A percentile compares a stretch with the other conserved stretches of the same genome.
phyloP scores from a whole-genome alignment of 2,113 vertebrate genomes.

The Festucalex cinctus region DNA sequence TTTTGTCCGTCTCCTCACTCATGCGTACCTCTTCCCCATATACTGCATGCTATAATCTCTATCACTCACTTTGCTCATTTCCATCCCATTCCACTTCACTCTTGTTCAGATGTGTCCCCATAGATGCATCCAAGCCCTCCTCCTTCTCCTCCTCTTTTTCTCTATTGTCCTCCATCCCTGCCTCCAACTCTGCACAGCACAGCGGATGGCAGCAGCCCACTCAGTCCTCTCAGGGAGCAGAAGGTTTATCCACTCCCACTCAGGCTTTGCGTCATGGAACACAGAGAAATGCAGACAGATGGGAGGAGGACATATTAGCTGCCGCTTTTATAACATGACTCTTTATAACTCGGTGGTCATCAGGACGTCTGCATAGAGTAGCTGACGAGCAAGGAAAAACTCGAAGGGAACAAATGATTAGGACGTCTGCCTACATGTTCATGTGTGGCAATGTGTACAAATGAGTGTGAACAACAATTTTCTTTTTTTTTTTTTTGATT shows the following conservation, averaged over 20 bases:
- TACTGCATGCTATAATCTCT: background rate
- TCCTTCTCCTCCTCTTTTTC: constrained; percentile 12
- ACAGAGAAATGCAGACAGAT: constrained; percentile 61
- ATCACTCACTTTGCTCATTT: constrained; percentile 4
- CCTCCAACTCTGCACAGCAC: constrained; percentile 54
- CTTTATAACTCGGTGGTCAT: constrained; percentile 56
- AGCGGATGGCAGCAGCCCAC: constrained; percentile 68
- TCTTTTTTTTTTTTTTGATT: too few species aligned
- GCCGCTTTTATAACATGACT: constrained; percentile 71
- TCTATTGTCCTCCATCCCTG: constrained; percentile 42
- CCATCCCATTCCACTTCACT: constrained; percentile 13
- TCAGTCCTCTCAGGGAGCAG: constrained; percentile 73
- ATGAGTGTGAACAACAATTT: background rate
- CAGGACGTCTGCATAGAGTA: constrained; percentile 48
- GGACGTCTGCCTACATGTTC: background rate
- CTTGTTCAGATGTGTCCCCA: constrained; percentile 19
- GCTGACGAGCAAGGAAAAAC: background rate
- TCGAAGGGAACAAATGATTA: background rate
- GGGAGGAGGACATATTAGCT: constrained; percentile 64
- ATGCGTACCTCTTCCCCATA: background rate
- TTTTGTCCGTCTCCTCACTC: background rate
- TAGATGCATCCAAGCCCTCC: background rate
- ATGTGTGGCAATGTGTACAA: background rate
- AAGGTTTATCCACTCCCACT: constrained; percentile 77
- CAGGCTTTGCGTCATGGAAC: constrained; percentile 77